Evolutionary conservation across 2,113 vertebrate genomes (phyloP).

Genomic region (Protobothrops mucrosquamatus): DNA sequence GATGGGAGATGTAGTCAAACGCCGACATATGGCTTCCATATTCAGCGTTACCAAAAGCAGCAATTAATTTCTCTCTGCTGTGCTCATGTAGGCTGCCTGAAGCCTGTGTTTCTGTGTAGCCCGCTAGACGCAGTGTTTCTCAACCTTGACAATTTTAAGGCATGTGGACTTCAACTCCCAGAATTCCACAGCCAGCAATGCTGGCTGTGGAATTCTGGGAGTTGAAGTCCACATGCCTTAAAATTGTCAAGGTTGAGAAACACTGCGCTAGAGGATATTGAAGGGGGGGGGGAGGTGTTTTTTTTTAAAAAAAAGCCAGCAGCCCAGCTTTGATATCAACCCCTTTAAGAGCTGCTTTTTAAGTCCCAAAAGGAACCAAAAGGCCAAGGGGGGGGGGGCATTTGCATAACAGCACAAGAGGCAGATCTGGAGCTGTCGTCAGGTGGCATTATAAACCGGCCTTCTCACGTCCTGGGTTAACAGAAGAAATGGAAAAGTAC

Average conservation of each 20-base stretch:
- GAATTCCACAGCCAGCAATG: too few species aligned
- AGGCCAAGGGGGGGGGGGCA: neutral
- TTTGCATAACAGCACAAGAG: neutral
- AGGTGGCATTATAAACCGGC: neutral
- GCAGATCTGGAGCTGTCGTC: neutral
- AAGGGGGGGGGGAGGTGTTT: neutral
- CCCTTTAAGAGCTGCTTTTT: neutral
- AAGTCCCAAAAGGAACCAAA: neutral
- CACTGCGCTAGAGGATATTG: neutral
- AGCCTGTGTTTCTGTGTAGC: neutral
- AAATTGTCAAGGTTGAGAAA: too few species aligned
- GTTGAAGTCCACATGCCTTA: too few species aligned
- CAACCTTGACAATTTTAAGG: too few species aligned
- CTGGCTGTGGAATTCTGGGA: too few species aligned
- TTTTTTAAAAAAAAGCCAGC: neutral
- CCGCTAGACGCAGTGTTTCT: too few species aligned
- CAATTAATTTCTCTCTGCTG: neutral
- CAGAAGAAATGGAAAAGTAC: neutral
- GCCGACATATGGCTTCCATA: neutral
- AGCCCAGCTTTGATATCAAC: neutral
- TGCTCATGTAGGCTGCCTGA: neutral
- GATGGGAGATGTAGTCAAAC: neutral
- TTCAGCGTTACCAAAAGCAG: too few species aligned
- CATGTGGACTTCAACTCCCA: too few species aligned
- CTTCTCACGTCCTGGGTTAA: neutral